Percentiles rank a stretch among this genome's conserved stretches.
These are phyloP conservation scores for Hassar affinis DNA, from an alignment of 2,113 vertebrate species.

Conservation along the genomic window DNA sequence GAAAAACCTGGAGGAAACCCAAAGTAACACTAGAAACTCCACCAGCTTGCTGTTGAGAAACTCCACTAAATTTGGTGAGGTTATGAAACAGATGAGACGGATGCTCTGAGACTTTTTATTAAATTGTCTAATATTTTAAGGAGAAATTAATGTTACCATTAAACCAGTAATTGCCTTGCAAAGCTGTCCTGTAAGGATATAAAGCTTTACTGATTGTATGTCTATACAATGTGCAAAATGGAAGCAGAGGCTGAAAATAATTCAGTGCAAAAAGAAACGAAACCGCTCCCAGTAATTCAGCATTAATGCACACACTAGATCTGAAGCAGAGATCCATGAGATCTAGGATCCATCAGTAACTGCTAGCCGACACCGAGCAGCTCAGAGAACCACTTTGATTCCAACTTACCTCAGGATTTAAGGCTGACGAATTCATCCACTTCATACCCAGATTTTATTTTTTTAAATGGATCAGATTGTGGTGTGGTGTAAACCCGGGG, in stretches of 20 bases:
- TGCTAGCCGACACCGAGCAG: not conserved
- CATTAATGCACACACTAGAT: not conserved
- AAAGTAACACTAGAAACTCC: no score
- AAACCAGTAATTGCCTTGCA: not conserved
- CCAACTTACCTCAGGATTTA: not conserved
- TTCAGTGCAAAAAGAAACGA: not conserved
- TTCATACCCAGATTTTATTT: not conserved
- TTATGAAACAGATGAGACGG: not conserved
- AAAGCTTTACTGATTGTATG: not conserved
- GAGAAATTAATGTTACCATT: not conserved
- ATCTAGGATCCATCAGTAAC: not conserved
- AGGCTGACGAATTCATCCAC: not conserved
- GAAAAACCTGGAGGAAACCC: not conserved
- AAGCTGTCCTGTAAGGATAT: not conserved
- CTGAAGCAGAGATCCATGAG: not conserved
- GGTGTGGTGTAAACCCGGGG: not conserved
- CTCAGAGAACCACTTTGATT: not conserved
- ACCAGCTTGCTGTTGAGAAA: no score
- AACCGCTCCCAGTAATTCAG: not conserved
- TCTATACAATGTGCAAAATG: not conserved
- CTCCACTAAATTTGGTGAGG: not conserved
- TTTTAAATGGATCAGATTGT: not conserved
- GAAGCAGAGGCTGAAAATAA: not conserved
- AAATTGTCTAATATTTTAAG: not conserved
- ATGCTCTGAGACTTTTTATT: not conserved